Conservation (phyloP, 92 coral and sea anemone genomes). For the Epizoanthus ramosus region DNA sequence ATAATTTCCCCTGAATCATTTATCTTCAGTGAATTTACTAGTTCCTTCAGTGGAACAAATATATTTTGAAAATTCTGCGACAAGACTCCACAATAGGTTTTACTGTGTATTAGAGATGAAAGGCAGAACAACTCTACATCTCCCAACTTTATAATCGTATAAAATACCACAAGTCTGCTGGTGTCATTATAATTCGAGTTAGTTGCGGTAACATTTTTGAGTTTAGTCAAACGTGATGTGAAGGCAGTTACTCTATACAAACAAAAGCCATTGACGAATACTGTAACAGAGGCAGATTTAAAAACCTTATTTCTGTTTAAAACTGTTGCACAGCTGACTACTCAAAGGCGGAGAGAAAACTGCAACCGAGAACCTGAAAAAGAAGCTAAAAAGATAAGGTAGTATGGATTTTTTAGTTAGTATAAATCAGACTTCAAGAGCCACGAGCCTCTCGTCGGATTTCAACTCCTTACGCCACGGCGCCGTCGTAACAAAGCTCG, state of each 20-base stretch:
- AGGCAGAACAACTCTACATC: no score
- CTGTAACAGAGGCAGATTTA: not conserved
- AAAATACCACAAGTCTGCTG: not conserved
- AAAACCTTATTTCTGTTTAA: not conserved
- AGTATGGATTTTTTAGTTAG: not conserved
- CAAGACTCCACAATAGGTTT: no score
- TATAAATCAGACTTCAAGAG: not conserved
- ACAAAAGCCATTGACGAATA: not conserved
- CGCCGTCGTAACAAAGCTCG: not conserved
- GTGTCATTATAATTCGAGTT: not conserved
- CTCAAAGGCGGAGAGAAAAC: no score
- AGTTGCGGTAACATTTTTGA: not conserved
- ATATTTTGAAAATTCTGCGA: no score
- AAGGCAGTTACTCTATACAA: not conserved
- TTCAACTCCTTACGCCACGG: not conserved
- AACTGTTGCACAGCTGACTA: not conserved
- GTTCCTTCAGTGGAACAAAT: no score
- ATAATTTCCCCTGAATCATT: no score
- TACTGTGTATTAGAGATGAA: no score
- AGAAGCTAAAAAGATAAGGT: not conserved
- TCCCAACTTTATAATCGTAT: no score
- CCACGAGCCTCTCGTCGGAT: not conserved
- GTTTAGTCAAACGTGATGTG: no score
- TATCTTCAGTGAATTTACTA: no score
- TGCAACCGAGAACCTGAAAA: not conserved